These are phyloP conservation scores for Microtus richardsoni DNA, from an alignment of 2,113 vertebrate genomes.

Conservation along the genomic window DNA sequence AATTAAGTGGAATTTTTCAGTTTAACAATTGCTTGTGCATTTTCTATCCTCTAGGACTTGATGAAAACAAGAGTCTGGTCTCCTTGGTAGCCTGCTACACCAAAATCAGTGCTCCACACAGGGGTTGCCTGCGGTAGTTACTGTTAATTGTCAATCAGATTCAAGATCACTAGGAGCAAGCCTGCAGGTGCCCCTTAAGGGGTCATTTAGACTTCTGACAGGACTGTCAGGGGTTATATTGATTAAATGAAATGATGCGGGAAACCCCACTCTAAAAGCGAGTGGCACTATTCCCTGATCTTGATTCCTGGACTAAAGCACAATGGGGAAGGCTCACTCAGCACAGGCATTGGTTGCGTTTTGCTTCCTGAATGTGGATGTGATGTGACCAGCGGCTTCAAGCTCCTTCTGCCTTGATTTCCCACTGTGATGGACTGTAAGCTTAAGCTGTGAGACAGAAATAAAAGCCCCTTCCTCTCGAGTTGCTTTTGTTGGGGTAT, in stretches of 20 bases:
- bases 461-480: no score
- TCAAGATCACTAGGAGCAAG: background rate
- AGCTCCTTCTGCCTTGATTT: background rate
- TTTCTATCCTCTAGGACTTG: background rate
- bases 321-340: background rate
- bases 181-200: background rate
- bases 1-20: background rate
- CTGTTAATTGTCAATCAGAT: background rate
- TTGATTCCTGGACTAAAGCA: background rate
- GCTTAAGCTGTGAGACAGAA: background rate
- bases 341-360: background rate
- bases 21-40: background rate
- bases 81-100: background rate
- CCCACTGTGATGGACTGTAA: fast-evolving
- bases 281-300: background rate
- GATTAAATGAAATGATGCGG: background rate
- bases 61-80: background rate
- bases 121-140: background rate
- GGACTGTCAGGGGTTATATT: no score
- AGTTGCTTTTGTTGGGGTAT: background rate
- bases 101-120: background rate
- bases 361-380: background rate
- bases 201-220: no score
- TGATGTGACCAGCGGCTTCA: background rate
- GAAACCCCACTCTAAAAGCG: background rate